phyloP scores from a whole-genome alignment of 2,888 invertebrate genomes.

The Heliothis peltigera region DNA sequence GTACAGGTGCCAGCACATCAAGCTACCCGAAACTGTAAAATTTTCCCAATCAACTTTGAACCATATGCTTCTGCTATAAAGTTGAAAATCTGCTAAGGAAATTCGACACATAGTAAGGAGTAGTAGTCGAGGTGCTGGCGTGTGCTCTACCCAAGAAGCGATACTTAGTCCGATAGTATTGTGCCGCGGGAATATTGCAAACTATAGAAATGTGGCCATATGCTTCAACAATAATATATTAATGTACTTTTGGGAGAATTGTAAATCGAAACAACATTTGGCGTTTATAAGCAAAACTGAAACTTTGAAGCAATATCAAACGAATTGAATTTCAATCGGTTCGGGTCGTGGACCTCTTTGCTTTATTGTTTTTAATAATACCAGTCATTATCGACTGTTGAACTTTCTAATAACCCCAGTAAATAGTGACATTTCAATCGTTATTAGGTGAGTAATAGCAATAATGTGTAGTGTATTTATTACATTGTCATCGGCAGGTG shows the following conservation, averaged over 20 bases:
- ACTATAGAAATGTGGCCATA: conserved; percentile 11
- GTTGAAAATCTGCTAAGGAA: no score
- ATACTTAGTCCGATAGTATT: conserved; percentile 26
- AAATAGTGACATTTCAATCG: background rate
- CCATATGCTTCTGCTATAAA: no score
- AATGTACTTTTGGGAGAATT: conserved; percentile 1
- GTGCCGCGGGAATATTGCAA: conserved; percentile 5
- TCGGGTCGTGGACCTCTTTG: background rate
- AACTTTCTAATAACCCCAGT: background rate
- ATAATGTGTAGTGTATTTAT: no score
- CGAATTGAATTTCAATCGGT: conserved; percentile 1
- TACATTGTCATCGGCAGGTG: no score
- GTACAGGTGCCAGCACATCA: no score
- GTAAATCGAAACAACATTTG: conserved; percentile 4
- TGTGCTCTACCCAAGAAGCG: background rate
- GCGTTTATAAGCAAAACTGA: background rate
- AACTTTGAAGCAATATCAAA: conserved; percentile 4
- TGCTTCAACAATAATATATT: conserved; percentile 13
- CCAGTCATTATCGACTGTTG: background rate
- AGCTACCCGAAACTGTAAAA: no score
- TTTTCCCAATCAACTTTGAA: no score
- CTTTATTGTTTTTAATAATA: background rate
- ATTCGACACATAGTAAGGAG: no score
- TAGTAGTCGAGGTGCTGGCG: no score
- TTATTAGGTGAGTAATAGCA: background rate